These are phyloP conservation scores for Heteractis magnifica DNA, from an alignment of 92 coral and sea anemone species.

Conservation along the genomic window DNA sequence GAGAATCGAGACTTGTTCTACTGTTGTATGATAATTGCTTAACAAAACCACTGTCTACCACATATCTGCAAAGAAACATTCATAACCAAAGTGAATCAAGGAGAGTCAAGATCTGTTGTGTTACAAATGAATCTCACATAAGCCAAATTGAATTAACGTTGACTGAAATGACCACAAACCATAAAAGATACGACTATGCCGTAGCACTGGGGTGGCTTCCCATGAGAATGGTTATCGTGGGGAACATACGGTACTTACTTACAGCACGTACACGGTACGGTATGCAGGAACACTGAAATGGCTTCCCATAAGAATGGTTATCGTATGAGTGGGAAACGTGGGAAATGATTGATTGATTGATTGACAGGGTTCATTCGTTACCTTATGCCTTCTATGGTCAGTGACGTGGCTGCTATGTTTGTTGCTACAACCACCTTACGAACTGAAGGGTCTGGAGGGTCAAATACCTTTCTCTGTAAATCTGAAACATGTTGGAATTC, in stretches of 20 bases:
- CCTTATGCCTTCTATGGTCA: slow-evolving; percentile 92
- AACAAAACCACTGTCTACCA: slow-evolving; percentile 91
- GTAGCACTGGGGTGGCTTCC: no score
- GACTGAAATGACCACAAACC: no score
- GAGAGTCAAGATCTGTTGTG: background rate
- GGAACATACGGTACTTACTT: no score
- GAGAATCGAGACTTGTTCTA: slow-evolving; percentile 86
- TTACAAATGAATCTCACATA: no score
- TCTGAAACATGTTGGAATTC: slow-evolving; percentile 37
- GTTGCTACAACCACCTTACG: slow-evolving; percentile 93
- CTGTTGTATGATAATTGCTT: slow-evolving; percentile 85
- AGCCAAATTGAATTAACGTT: no score
- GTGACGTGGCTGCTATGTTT: slow-evolving; percentile 95
- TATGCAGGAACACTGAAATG: no score
- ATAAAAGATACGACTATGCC: no score
- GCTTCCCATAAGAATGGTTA: no score
- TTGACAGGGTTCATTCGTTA: slow-evolving; percentile 1
- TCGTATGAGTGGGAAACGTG: no score
- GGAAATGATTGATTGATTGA: no score
- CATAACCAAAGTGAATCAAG: background rate
- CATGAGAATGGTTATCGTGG: no score
- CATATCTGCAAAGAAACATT: slow-evolving; percentile 59
- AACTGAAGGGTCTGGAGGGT: slow-evolving; percentile 64
- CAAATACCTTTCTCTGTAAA: slow-evolving; percentile 82
- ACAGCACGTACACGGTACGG: no score